phyloP scores from a whole-genome alignment of 2,797 vertebrate species.

The Glyptemys insculpta region DNA sequence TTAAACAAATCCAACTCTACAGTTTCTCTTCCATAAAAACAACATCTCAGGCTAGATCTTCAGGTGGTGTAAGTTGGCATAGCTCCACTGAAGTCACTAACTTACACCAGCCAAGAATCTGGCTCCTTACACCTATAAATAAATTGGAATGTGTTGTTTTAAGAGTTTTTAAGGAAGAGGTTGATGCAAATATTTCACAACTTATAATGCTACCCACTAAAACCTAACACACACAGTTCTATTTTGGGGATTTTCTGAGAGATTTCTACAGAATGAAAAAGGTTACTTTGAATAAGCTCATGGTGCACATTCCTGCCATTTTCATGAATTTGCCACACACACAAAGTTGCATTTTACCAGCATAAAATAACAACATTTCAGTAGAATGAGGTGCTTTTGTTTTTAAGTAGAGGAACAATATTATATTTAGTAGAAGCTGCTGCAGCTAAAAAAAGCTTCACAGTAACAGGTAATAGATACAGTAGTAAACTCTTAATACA shows the following conservation, averaged over 20 bases:
- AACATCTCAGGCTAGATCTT: not conserved
- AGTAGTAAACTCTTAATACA: constrained; percentile 1
- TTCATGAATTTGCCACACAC: not conserved
- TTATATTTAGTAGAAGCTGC: constrained; percentile 24
- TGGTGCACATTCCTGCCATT: not conserved
- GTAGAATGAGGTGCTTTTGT: not conserved
- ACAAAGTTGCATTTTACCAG: not conserved
- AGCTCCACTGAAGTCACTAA: not conserved
- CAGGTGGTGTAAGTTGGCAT: not conserved
- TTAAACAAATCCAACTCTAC: not conserved
- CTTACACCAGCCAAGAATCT: not conserved
- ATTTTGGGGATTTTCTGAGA: not conserved
- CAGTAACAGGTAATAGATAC: not conserved
- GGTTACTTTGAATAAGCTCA: not conserved
- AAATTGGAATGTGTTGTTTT: not conserved
- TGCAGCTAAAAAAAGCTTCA: not conserved
- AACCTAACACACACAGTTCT: not conserved
- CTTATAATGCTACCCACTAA: not conserved
- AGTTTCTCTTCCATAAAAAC: constrained; percentile 7
- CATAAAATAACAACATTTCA: not conserved
- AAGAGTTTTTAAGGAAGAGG: not conserved
- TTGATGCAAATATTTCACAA: not conserved
- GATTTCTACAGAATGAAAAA: not conserved
- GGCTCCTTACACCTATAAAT: not conserved
- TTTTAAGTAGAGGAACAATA: not conserved